Evolutionary conservation across 2,797 vertebrate species (phyloP), one percentile per base, ranked within the genome.

Genomic region (Huso huso): DNA sequence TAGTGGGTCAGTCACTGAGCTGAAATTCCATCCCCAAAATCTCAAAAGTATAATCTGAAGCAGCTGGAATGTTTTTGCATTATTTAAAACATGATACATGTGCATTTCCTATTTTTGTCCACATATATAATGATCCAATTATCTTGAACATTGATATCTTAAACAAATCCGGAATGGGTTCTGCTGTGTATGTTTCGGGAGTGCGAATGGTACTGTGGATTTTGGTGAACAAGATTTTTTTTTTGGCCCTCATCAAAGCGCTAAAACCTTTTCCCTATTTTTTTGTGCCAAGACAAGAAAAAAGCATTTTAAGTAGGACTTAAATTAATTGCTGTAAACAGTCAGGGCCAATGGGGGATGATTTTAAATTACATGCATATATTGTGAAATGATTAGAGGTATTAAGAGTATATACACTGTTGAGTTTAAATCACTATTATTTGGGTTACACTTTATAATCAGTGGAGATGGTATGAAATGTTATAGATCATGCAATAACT

Each of bases 321-420:
- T 77, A 85, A 86, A 86, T 82, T 76, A 81, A 86, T 78, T 83
- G 83, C 81, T 83, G 78, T 79, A 83, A 80, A 75, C 79, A 81
- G 78, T 84, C 78, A 75, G 69, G 75, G 68, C 70, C 65, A 70
- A 70, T 70, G 69, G 73, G 83, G 83, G 89, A 82, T 76, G 79
- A 89, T 84, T 73, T 70, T 72, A 6, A 74, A 64, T 71, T 70
- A 66, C 18, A 18, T 18, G 15, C 15, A 18, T 18, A 18, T 18
- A 18, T 18, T 18, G 15, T 18, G 15, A 18, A 18, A 18, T 18
- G 15, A 18, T 18, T 18, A 69, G 48, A 58, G 63, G 18, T 2
- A 18, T 18, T 18, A 18, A 18, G 18, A 18, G 18, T 18, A 18
- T 18, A 18, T 18, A 18, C 18, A 18, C 18, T 18, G 18, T 18